Conservation (phyloP, 2,888 invertebrate species). For the Stictocephala bisonia region DNA sequence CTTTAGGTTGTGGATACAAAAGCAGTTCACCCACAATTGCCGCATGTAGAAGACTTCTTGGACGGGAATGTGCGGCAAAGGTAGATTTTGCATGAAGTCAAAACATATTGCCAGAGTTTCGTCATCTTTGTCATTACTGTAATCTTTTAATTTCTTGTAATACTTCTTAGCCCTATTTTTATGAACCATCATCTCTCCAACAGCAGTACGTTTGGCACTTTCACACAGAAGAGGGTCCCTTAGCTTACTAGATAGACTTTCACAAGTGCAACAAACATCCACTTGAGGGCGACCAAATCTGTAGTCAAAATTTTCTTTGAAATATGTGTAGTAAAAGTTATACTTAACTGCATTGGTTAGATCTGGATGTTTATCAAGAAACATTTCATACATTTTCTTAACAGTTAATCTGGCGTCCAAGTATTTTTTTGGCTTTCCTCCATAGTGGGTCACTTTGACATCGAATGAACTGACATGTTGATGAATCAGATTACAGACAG, state of each 20-base stretch:
- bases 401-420: slow-evolving; percentile 56
- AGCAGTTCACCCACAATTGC: slow-evolving; percentile 53
- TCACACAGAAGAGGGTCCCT: slow-evolving; percentile 49
- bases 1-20: slow-evolving; percentile 52
- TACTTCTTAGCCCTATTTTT: slow-evolving; percentile 55
- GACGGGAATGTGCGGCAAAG: slow-evolving; percentile 45
- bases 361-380: slow-evolving; percentile 54
- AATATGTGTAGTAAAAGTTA: slow-evolving; percentile 56
- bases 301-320: slow-evolving; percentile 56
- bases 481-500: slow-evolving; percentile 35
- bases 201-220: slow-evolving; percentile 53
- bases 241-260: too few relatives aligned
- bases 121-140: slow-evolving; percentile 48
- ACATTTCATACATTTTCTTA: slow-evolving; percentile 57
- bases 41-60: slow-evolving; percentile 30
- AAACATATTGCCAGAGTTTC: slow-evolving; percentile 51
- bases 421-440: slow-evolving; percentile 47
- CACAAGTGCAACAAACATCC: slow-evolving; percentile 55
- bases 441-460: slow-evolving; percentile 52
- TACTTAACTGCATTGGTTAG: slow-evolving; percentile 54
- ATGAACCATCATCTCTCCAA: too few relatives aligned
- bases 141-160: slow-evolving; percentile 46
- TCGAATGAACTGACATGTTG: slow-evolving; percentile 32
- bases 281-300: slow-evolving; percentile 57
- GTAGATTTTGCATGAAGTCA: slow-evolving; percentile 49